These are phyloP conservation scores for Tachyglossus aculeatus DNA, from an alignment of 2,797 vertebrate genomes.

Conservation along the genomic window DNA sequence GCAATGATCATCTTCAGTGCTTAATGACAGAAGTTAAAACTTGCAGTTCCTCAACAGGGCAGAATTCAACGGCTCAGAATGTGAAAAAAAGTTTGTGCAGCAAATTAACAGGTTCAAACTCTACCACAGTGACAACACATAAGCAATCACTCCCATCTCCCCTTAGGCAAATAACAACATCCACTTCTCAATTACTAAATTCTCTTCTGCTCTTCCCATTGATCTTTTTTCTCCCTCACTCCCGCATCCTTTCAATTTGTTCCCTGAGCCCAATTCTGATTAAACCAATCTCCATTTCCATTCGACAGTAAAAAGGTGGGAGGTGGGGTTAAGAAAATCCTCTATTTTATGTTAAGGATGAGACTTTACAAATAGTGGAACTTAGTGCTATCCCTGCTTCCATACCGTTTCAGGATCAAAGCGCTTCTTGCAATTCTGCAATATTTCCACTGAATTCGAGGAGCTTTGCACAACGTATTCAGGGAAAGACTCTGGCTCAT, in stretches of 20 bases:
- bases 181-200: not conserved
- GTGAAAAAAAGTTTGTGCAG: not conserved
- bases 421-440: too few species aligned
- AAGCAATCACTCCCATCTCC: not conserved
- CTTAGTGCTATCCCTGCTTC: too few species aligned
- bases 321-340: too few species aligned
- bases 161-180: not conserved
- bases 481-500: not conserved
- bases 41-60: too few species aligned
- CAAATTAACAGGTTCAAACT: not conserved
- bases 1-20: too few species aligned
- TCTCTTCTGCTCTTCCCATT: not conserved
- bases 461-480: not conserved
- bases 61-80: not conserved
- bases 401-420: too few species aligned
- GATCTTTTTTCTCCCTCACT: not conserved
- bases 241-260: not conserved
- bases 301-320: too few species aligned
- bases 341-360: too few species aligned
- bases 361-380: too few species aligned
- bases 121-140: not conserved
- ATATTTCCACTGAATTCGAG: too few species aligned
- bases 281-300: not conserved
- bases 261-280: not conserved
- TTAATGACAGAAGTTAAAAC: too few species aligned